Evolutionary conservation across 2,797 vertebrate species (phyloP).

Genomic region (Tenualosa thibaudeaui): DNA sequence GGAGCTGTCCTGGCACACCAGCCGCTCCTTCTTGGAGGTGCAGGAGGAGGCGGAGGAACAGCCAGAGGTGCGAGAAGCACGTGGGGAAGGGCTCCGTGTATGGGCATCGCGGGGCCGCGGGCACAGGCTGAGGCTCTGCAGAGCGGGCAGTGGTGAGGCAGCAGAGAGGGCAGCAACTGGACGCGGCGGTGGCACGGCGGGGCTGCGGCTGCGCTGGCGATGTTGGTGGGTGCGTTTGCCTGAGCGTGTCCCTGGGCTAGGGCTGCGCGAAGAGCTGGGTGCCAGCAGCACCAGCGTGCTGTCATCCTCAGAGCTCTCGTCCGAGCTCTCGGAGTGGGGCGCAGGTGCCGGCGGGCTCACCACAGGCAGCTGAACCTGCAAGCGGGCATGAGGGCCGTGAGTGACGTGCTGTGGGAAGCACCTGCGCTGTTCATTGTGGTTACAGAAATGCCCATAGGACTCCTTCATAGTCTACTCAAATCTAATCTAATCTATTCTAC

Average conservation of each 20-base stretch:
- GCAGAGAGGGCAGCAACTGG: slow-evolving; percentile 66
- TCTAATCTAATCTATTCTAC: too few relatives aligned
- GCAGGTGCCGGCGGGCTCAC: slow-evolving; percentile 77
- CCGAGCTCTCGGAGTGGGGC: slow-evolving; percentile 78
- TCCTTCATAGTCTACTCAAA: background rate
- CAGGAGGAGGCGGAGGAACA: slow-evolving; percentile 52
- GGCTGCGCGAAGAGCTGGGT: slow-evolving; percentile 87
- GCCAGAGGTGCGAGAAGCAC: slow-evolving; percentile 69
- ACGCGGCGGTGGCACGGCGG: slow-evolving; percentile 66
- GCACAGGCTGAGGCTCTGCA: slow-evolving; percentile 80
- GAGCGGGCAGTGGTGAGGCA: slow-evolving; percentile 72
- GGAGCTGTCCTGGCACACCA: slow-evolving; percentile 68
- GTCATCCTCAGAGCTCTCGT: slow-evolving; percentile 90
- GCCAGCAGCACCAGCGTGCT: slow-evolving; percentile 91
- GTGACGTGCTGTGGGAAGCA: background rate
- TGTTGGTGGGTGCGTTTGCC: slow-evolving; percentile 70
- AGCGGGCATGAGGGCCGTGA: background rate
- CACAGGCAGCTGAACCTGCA: slow-evolving; percentile 80
- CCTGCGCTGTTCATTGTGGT: background rate
- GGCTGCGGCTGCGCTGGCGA: slow-evolving; percentile 73
- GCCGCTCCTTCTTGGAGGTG: slow-evolving; percentile 68
- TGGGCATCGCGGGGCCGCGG: slow-evolving; percentile 80
- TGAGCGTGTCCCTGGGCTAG: slow-evolving; percentile 76
- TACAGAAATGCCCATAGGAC: background rate
- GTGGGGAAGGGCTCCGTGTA: slow-evolving; percentile 79